phyloP scores from a whole-genome alignment of 1,140 invertebrate genomes.

The Drosophila mauritiana region DNA sequence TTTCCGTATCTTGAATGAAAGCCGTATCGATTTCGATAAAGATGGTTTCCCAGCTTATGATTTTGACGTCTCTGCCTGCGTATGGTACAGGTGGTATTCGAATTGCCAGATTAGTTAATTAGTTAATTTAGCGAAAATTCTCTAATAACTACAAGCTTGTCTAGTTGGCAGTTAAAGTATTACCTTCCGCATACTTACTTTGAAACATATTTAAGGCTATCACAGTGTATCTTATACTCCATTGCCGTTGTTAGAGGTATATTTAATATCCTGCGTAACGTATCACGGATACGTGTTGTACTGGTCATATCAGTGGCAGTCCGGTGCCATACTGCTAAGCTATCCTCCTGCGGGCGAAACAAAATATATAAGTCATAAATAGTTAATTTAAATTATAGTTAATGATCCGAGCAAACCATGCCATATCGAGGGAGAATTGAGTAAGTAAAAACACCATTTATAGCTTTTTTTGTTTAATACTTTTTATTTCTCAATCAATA shows the following conservation, averaged over 20 bases:
- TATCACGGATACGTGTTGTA: slow-evolving; percentile 96
- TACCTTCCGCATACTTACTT: slow-evolving; percentile 63
- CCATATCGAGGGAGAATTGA: neutral
- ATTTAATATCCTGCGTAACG: slow-evolving; percentile 96
- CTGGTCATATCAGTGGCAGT: slow-evolving; percentile 94
- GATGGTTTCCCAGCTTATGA: slow-evolving; percentile 20
- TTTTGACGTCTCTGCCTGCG: slow-evolving; percentile 19
- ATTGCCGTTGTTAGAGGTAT: slow-evolving; percentile 95
- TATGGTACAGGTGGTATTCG: slow-evolving; percentile 16
- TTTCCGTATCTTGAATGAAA: slow-evolving; percentile 6
- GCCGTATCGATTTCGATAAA: slow-evolving; percentile 25
- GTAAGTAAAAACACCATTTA: neutral
- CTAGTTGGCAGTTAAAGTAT: too few species aligned
- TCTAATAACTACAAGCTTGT: too few species aligned
- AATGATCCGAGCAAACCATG: slow-evolving; percentile 49
- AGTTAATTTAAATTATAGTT: neutral
- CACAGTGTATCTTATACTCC: slow-evolving; percentile 98
- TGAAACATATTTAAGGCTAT: slow-evolving; percentile 90
- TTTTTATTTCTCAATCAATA: slow-evolving; percentile 82
- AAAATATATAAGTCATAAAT: neutral
- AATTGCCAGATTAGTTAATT: neutral
- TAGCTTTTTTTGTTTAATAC: slow-evolving; percentile 73
- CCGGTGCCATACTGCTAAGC: slow-evolving; percentile 99
- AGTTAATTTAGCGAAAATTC: too few species aligned
- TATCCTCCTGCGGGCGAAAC: slow-evolving; percentile 92